A percentile compares a stretch with the other conserved stretches of the same genome.
Evolutionary conservation across 2,113 vertebrate species (phyloP).

Genomic region (Pollachius pollachius): DNA sequence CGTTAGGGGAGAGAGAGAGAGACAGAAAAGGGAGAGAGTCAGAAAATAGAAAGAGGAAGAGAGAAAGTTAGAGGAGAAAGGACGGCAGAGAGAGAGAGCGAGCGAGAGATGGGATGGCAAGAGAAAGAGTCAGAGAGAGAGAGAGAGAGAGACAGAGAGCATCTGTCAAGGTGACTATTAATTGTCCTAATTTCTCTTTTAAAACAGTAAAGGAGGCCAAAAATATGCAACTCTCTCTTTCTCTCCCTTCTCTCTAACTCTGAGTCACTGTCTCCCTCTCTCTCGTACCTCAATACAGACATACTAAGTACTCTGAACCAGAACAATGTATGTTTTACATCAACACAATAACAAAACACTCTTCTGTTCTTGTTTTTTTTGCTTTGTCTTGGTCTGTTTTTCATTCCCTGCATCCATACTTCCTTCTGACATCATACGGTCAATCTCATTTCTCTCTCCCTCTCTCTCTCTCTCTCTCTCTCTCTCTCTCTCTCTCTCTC

Average conservation of each 20-base stretch:
- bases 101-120: no score
- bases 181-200: constrained; percentile 64
- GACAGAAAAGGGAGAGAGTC: neutral
- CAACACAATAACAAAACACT: neutral
- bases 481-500: neutral
- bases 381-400: constrained; percentile 7
- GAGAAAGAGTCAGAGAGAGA: neutral
- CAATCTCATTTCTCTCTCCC: constrained; percentile 1
- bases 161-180: constrained; percentile 45
- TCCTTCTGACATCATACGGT: constrained; percentile 15
- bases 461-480: constrained; percentile 4
- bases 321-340: no score
- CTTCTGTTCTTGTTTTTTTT: neutral
- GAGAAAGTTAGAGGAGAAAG: neutral
- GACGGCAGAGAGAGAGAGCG: neutral
- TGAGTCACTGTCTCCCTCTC: constrained; percentile 31
- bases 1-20: neutral
- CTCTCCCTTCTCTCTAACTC: no score
- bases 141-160: neutral
- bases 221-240: constrained; percentile 6
- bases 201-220: constrained; percentile 62
- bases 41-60: constrained; percentile 14
- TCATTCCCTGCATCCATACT: constrained; percentile 8
- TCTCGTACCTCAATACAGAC: neutral
- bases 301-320: no score